These are phyloP conservation scores for Lordiphosa fenestrarum DNA, from an alignment of 2,888 invertebrate species.

Conservation along the genomic window DNA sequence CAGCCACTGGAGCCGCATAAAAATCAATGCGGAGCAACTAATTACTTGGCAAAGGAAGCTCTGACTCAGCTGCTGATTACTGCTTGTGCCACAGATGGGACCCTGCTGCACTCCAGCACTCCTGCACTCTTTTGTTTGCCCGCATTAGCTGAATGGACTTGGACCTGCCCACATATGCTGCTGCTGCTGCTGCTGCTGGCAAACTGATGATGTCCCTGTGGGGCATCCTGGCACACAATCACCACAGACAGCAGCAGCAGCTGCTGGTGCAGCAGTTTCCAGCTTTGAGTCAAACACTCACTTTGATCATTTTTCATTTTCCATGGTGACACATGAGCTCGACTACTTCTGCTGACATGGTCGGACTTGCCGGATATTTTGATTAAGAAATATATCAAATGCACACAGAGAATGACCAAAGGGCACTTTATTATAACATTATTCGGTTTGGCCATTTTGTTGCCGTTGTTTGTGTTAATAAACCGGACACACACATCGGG, in stretches of 20 bases:
- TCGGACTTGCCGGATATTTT: conserved; percentile 53
- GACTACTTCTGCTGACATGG: conserved; percentile 12
- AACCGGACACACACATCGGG: neutral
- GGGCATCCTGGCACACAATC: neutral
- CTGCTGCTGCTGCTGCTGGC: too few relatives aligned
- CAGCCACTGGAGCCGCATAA: conserved; percentile 35
- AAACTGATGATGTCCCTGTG: conserved; percentile 15
- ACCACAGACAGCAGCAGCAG: conserved; percentile 27
- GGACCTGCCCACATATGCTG: conserved; percentile 17
- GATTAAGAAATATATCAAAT: conserved; percentile 73
- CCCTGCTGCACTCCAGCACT: conserved; percentile 23
- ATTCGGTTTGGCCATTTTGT: conserved; percentile 11
- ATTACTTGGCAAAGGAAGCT: conserved; percentile 45
- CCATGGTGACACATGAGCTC: conserved; percentile 49
- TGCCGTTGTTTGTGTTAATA: conserved; percentile 10
- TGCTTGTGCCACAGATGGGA: conserved; percentile 49
- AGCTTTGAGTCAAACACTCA: conserved; percentile 67
- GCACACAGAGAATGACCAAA: conserved; percentile 49
- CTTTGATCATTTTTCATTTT: conserved; percentile 75
- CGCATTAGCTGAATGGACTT: conserved; percentile 67
- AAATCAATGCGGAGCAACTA: conserved; percentile 72
- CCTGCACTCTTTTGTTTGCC: conserved; percentile 47
- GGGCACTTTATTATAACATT: conserved; percentile 38
- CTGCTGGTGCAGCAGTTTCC: conserved; percentile 45
- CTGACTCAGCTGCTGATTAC: conserved; percentile 58